Evolutionary conservation across 2,797 vertebrate species (phyloP).

Genomic region (Moxostoma hubbsi): DNA sequence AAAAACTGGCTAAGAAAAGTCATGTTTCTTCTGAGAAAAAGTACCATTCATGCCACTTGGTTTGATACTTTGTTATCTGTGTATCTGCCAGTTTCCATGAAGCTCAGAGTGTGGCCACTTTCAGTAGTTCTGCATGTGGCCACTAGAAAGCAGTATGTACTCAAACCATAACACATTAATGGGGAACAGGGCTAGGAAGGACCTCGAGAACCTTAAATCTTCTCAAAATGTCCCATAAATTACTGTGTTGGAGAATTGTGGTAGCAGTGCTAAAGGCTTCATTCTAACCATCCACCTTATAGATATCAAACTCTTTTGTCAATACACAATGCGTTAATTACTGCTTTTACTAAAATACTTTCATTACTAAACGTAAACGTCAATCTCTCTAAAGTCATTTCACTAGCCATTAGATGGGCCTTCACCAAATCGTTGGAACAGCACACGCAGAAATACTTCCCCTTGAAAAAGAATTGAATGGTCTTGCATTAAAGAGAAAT

Average conservation of each 20-base stretch:
- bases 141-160: constrained; percentile 13
- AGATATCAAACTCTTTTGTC: not conserved
- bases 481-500: constrained; percentile 18
- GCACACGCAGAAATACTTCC: not conserved
- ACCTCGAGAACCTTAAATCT: not conserved
- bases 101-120: not conserved
- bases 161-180: not conserved
- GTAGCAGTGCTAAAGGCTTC: not conserved
- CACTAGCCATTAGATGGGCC: constrained; percentile 18
- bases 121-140: not conserved
- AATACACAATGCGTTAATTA: not conserved
- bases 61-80: not conserved
- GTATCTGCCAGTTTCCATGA: too few relatives aligned
- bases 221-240: not conserved
- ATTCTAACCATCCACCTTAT: not conserved
- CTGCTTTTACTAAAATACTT: not conserved
- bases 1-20: too few relatives aligned
- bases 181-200: not conserved
- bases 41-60: not conserved
- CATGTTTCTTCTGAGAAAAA: not conserved
- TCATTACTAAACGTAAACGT: not conserved
- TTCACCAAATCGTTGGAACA: not conserved
- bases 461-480: constrained; percentile 21
- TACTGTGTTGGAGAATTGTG: not conserved
- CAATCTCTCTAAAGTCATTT: constrained; percentile 6